Percentiles rank a stretch among this genome's conserved stretches.
These are phyloP conservation scores for Anorthoa munda DNA, from an alignment of 2,888 invertebrate species.

Conservation along the genomic window DNA sequence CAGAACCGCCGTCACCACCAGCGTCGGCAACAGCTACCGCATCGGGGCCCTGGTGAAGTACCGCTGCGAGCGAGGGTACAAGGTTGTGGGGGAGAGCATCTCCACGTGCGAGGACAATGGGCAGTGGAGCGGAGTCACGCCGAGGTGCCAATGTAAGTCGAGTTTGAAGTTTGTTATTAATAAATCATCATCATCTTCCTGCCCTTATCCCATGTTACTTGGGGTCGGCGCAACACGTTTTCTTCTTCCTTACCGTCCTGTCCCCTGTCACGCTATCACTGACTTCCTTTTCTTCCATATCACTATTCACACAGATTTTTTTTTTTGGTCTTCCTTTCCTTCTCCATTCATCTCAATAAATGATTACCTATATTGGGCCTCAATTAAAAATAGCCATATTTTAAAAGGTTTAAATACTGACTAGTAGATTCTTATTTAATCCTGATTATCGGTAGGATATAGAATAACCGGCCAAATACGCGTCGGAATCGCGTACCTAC, in stretches of 20 bases:
- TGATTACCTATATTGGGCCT: too few relatives aligned
- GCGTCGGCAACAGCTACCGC: slow-evolving; percentile 94
- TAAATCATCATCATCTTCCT: background rate
- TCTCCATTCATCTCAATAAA: too few relatives aligned
- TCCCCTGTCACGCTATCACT: too few relatives aligned
- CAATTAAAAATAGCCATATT: too few relatives aligned
- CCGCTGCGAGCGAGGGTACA: slow-evolving; percentile 97
- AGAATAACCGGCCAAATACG: background rate
- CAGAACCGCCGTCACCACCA: slow-evolving; percentile 93
- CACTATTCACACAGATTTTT: too few relatives aligned
- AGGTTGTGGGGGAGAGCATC: slow-evolving; percentile 95
- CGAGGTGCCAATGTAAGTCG: slow-evolving; percentile 95
- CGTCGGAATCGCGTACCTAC: background rate
- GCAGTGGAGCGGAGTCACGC: slow-evolving; percentile 96
- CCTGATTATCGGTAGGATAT: background rate
- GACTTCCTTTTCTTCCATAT: too few relatives aligned
- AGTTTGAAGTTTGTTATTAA: background rate
- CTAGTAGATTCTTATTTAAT: too few relatives aligned
- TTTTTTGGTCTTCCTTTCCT: too few relatives aligned
- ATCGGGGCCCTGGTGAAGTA: slow-evolving; percentile 97
- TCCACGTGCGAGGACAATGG: slow-evolving; percentile 97
- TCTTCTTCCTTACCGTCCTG: too few relatives aligned
- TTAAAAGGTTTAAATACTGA: too few relatives aligned
- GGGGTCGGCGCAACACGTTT: too few relatives aligned
- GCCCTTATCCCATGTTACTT: too few relatives aligned